Conservation (phyloP, 2,888 invertebrate genomes). For the Aphelenchoides bicaudatus region DNA sequence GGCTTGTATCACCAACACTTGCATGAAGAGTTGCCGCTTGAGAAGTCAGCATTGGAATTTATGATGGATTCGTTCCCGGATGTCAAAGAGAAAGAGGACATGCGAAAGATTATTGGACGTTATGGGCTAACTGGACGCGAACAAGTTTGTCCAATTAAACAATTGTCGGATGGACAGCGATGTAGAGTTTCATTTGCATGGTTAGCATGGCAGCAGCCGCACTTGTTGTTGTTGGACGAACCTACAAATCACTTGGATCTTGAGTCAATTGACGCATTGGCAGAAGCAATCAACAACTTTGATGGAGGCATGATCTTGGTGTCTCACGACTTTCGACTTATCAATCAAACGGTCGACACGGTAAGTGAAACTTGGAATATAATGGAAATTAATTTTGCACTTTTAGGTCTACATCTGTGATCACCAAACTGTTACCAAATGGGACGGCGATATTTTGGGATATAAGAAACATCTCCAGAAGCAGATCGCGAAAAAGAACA, state of each 20-base stretch:
- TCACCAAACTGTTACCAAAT: slow-evolving; percentile 87
- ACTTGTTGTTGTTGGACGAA: slow-evolving; percentile 74
- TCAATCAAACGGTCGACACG: slow-evolving; percentile 81
- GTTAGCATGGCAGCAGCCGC: slow-evolving; percentile 94
- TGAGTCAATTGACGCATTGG: slow-evolving; percentile 90
- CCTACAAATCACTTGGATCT: slow-evolving; percentile 94
- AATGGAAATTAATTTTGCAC: slow-evolving; percentile 80
- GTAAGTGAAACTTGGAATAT: background rate
- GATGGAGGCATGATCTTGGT: slow-evolving; percentile 98
- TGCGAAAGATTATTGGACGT: slow-evolving; percentile 96
- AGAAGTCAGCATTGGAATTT: slow-evolving; percentile 90
- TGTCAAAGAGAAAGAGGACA: slow-evolving; percentile 94
- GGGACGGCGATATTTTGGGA: slow-evolving; percentile 89
- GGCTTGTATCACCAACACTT: slow-evolving; percentile 69
- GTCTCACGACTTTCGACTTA: slow-evolving; percentile 98
- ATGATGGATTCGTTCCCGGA: slow-evolving; percentile 96
- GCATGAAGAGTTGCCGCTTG: slow-evolving; percentile 88
- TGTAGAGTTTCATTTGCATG: slow-evolving; percentile 98
- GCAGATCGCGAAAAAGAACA: slow-evolving; percentile 68
- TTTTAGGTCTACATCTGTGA: slow-evolving; percentile 99
- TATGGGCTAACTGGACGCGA: slow-evolving; percentile 95
- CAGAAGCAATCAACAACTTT: slow-evolving; percentile 93
- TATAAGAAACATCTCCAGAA: slow-evolving; percentile 91
- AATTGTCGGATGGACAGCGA: slow-evolving; percentile 92
- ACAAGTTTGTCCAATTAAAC: slow-evolving; percentile 87